A percentile compares a stretch with the other conserved stretches of the same genome.
Evolutionary conservation across 2,113 vertebrate genomes (phyloP).

Genomic region (Caretta caretta): DNA sequence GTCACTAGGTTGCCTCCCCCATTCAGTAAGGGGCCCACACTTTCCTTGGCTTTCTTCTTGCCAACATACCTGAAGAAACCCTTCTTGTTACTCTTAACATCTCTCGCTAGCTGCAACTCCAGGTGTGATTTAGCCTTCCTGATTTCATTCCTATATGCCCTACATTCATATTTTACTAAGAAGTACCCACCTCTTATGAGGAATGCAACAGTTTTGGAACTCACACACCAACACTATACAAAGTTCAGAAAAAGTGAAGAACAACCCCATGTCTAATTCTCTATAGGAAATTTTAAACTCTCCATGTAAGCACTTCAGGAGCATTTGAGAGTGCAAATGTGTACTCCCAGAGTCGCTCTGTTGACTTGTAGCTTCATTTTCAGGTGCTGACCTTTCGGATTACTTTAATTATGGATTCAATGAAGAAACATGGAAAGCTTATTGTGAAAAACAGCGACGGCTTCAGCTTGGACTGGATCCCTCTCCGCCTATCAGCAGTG

Average conservation of each 20-base stretch:
- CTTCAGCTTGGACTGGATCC: conserved; percentile 80
- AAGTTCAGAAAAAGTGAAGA: neutral
- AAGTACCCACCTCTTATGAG: neutral
- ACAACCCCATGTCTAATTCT: neutral
- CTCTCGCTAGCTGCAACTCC: no score
- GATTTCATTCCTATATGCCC: no score
- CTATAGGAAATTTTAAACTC: neutral
- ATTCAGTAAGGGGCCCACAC: no score
- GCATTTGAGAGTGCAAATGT: neutral
- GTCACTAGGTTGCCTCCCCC: no score
- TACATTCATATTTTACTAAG: neutral
- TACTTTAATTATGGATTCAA: conserved; percentile 85
- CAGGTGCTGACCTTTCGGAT: conserved; percentile 83
- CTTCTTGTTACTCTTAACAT: no score
- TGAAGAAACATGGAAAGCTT: conserved; percentile 83
- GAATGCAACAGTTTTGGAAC: rapidly evolving
- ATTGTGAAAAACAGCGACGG: conserved; percentile 82
- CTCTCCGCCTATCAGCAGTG: conserved; percentile 63
- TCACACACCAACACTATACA: neutral
- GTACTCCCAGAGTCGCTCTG: neutral
- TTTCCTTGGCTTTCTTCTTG: no score
- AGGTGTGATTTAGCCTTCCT: no score
- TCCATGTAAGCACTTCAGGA: neutral
- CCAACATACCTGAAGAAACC: no score
- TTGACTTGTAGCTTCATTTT: neutral